These are phyloP conservation scores for Zaprionus lineosus DNA, from an alignment of 2,888 invertebrate genomes.

Conservation along the genomic window DNA sequence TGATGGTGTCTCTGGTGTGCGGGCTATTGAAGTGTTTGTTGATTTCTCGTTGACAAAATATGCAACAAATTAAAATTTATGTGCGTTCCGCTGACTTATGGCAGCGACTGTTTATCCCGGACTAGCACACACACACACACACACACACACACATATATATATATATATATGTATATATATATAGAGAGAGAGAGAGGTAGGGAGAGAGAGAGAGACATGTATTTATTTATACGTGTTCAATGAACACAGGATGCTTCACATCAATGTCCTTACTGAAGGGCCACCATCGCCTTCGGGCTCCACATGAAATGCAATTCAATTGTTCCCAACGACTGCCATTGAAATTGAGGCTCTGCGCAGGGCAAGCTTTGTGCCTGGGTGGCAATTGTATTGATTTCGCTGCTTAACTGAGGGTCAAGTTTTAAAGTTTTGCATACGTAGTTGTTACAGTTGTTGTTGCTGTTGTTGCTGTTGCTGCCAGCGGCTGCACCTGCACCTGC, in stretches of 20 bases:
- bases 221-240: no score
- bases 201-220: no score
- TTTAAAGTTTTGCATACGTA: conserved; percentile 52
- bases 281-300: conserved; percentile 31
- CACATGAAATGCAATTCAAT: conserved; percentile 80
- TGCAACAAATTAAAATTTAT: conserved; percentile 78
- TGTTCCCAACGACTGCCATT: conserved; percentile 66
- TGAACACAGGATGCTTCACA: conserved; percentile 77
- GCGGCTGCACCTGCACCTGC: background rate
- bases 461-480: background rate
- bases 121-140: no score
- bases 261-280: conserved; percentile 69
- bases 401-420: conserved; percentile 53
- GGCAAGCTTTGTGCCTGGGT: conserved; percentile 62
- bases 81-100: conserved; percentile 66
- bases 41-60: conserved; percentile 75
- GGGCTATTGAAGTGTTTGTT: conserved; percentile 51
- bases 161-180: no score
- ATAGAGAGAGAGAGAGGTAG: no score
- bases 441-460: conserved; percentile 1
- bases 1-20: background rate
- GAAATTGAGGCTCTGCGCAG: conserved; percentile 37
- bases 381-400: conserved; percentile 81
- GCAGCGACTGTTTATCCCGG: conserved; percentile 7
- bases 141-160: background rate